Evolutionary conservation across 2,113 vertebrate species (phyloP), one percentile per base, ranked within the genome.

Genomic region (Gobio gobio): DNA sequence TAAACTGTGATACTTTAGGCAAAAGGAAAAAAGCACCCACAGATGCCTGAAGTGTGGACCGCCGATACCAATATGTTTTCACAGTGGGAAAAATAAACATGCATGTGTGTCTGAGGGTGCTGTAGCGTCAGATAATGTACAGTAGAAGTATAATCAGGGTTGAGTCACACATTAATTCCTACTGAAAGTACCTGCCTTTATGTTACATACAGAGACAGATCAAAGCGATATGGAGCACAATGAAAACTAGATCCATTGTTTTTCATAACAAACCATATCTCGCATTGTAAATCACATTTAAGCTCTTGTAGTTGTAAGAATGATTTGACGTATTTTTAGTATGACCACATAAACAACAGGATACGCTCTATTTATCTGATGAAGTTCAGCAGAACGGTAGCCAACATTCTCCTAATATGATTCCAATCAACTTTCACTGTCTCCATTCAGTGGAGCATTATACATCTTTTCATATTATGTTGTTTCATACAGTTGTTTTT

Each of bases 171-270:
- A 54, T 47, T 59, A 24, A 73, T 20, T 80, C 47, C 18, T 10
- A 3, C n/a, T 63, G 33, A 87, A 86, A 84, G 68, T 47, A 81
- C 86, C 56, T 80, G 68, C 4, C 59, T 36, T 70, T 58, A 10
- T 56, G 24, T 54, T 24, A 24, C 49, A 54, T 40, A 72, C 22
- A 49, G 40, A 56, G 26, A 74, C 33, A 9, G 45, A 47, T 29
- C 3, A 20, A 10, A n/a, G 6, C 18, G 22, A 83, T 70, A 20
- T 7, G 22, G 20, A 36, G 10, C 45, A 79, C 20, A 61, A 20
- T 47, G 73, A 36, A 14, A 56, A 79, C 33, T n/a, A 79, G 18
- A 36, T 3, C 2, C 10, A 40, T 79, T 74, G 59, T 33, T 40
- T 51, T 80, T 81, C 29, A 64, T 36, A 82, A 29, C 56, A 29